A percentile compares a stretch with the other conserved stretches of the same genome.
These are phyloP conservation scores for Protophormia terraenovae DNA, from an alignment of 2,888 invertebrate genomes.

Conservation along the genomic window DNA sequence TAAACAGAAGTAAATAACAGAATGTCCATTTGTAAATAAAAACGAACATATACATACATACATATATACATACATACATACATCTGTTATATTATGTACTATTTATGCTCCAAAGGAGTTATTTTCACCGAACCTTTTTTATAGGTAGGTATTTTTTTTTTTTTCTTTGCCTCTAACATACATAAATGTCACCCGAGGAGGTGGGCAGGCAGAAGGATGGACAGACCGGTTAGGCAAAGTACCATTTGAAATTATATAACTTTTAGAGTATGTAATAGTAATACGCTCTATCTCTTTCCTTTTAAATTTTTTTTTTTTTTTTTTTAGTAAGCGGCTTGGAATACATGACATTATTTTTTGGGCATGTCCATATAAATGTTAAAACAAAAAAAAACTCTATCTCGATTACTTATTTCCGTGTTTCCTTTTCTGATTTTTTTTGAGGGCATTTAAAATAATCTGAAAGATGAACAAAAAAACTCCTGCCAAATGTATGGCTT, in stretches of 20 bases:
- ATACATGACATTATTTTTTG: conserved; percentile 22
- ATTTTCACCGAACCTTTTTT: not conserved
- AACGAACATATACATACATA: not conserved
- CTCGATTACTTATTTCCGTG: conserved; percentile 17
- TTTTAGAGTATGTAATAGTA: not conserved
- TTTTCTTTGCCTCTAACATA: conserved; percentile 5
- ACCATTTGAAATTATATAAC: conserved; percentile 49
- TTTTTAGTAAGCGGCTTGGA: not conserved
- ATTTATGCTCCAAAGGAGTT: conserved; percentile 37
- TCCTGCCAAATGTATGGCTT: conserved; percentile 28
- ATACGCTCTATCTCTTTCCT: not conserved
- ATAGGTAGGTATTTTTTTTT: not conserved
- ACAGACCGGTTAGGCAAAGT: conserved; percentile 19
- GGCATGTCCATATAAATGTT: conserved; percentile 22
- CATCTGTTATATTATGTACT: not conserved
- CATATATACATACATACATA: not conserved
- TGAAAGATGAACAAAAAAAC: not conserved
- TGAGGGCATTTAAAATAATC: conserved; percentile 18
- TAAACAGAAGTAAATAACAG: conserved; percentile 1
- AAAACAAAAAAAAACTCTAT: not conserved
- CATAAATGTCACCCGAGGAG: conserved; percentile 6
- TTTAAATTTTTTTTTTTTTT: not conserved
- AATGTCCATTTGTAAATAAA: not conserved
- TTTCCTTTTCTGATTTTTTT: not conserved
- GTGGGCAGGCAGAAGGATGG: not conserved